A percentile compares a stretch with the other conserved stretches of the same genome.
Evolutionary conservation across 2,888 invertebrate species (phyloP).

Genomic region (Epinotia demarniana): DNA sequence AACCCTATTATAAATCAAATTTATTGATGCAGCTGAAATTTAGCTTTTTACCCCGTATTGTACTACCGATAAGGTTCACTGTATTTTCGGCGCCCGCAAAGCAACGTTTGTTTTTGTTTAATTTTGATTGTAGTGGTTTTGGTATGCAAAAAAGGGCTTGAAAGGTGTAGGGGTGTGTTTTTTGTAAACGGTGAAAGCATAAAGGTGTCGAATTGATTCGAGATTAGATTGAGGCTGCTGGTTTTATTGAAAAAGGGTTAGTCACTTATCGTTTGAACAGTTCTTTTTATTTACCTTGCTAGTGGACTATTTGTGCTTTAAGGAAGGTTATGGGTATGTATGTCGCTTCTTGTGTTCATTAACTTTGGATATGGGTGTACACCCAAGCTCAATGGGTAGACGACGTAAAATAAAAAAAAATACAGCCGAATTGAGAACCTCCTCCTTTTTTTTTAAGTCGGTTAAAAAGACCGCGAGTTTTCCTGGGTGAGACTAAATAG

Average conservation of each 20-base stretch:
- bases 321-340: conserved; percentile 8
- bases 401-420: no score
- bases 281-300: conserved; percentile 5
- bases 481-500: no score
- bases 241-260: conserved; percentile 17
- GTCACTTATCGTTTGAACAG: conserved; percentile 15
- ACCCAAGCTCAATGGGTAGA: no score
- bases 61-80: not conserved
- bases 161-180: conserved; percentile 15
- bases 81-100: not conserved
- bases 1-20: conserved; percentile 49
- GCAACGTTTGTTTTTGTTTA: conserved; percentile 2
- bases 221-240: conserved; percentile 28
- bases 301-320: not conserved
- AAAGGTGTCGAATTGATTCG: conserved; percentile 42
- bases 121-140: conserved; percentile 34
- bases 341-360: no score
- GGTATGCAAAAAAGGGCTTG: conserved; percentile 23
- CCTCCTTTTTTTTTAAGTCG: no score
- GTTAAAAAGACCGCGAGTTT: no score
- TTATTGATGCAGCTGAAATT: conserved; percentile 1
- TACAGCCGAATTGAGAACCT: no score
- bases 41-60: not conserved
- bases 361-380: no score
- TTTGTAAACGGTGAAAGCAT: conserved; percentile 34